Conservation (phyloP, 35 echinoderm and acorn worm genomes). For the Lytechinus pictus region DNA sequence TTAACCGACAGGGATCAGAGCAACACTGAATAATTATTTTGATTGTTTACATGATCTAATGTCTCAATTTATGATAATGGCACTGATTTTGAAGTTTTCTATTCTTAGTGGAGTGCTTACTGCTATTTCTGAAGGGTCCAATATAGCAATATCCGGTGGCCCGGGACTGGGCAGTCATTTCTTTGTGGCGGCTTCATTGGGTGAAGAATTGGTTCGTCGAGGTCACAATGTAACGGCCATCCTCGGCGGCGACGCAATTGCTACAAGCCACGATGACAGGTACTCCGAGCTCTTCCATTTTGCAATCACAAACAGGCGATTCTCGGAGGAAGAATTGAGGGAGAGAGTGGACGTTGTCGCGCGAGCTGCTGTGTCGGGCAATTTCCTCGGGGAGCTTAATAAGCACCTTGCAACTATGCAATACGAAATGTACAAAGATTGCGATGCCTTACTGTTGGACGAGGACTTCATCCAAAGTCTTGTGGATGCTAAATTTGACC, state of each 20-base stretch:
- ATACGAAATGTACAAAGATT: neutral
- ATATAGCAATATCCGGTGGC: conserved; percentile 61
- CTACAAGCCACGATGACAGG: neutral
- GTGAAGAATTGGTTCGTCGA: conserved; percentile 44
- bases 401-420: neutral
- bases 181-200: conserved; percentile 34
- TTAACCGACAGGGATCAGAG: too few species aligned
- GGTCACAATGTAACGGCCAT: conserved; percentile 62
- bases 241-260: conserved; percentile 47
- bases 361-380: neutral
- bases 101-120: neutral
- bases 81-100: neutral
- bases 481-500: neutral
- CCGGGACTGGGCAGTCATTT: conserved; percentile 60
- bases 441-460: neutral
- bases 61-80: neutral
- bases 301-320: conserved; percentile 48
- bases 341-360: neutral
- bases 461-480: neutral
- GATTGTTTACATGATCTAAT: too few species aligned
- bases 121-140: neutral
- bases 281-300: conserved; percentile 62
- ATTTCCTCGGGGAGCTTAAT: neutral
- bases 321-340: conserved; percentile 32
- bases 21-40: too few species aligned